These are phyloP conservation scores for Melikaiella ostensackeni DNA, from an alignment of 2,888 invertebrate species.

Conservation along the genomic window DNA sequence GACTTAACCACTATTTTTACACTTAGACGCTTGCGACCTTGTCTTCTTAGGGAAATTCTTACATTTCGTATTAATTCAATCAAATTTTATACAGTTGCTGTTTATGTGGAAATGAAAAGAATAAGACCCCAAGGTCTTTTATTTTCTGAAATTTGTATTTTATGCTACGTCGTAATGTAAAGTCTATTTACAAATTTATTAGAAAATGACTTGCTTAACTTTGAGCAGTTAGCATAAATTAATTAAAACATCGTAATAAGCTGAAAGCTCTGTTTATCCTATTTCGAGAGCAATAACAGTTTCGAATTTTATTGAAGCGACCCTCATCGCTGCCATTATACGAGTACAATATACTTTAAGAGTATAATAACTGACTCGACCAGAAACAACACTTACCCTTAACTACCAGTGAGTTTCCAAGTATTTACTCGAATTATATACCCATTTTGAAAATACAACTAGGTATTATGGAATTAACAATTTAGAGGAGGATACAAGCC, in stretches of 20 bases:
- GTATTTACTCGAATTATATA: conserved; percentile 12
- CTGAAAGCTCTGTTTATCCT: background rate
- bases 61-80: no score
- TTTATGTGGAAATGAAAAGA: no score
- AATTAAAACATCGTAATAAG: background rate
- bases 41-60: no score
- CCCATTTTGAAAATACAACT: background rate
- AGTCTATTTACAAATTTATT: no score
- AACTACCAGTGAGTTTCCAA: conserved; percentile 6
- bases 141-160: no score
- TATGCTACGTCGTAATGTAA: no score
- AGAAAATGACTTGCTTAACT: no score
- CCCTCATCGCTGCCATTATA: background rate
- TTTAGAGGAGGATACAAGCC: background rate
- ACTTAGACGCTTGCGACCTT: no score
- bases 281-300: background rate
- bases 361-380: background rate
- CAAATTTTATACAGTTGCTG: no score
- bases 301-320: background rate
- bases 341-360: background rate
- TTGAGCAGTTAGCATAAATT: no score
- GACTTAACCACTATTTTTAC: no score
- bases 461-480: background rate
- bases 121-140: no score
- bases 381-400: conserved; percentile 11